Evolutionary conservation across 2,888 invertebrate genomes (phyloP).

Genomic region (Cheilosia impressa): DNA sequence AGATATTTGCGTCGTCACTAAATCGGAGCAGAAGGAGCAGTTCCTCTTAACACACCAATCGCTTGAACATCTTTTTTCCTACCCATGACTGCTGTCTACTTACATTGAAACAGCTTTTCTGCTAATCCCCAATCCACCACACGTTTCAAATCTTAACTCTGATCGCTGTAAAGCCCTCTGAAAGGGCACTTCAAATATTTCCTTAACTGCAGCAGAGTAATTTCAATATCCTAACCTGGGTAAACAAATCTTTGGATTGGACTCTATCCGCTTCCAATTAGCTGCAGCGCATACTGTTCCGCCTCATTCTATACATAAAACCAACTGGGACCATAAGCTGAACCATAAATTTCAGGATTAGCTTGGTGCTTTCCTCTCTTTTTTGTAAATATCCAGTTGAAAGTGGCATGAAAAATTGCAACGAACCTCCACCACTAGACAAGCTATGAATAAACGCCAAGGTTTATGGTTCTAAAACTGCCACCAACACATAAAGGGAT

Average conservation of each 20-base stretch:
- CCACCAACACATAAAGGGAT: background rate
- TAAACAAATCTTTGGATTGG: background rate
- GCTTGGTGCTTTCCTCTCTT: background rate
- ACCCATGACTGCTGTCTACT: too few relatives aligned
- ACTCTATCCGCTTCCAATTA: background rate
- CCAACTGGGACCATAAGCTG: slow-evolving; percentile 4
- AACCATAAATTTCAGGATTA: slow-evolving; percentile 23
- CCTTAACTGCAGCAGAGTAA: background rate
- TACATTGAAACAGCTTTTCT: too few relatives aligned
- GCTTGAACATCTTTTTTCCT: too few relatives aligned
- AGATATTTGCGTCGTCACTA: too few relatives aligned
- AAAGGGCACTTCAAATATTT: background rate
- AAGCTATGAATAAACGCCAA: background rate
- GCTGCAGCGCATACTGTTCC: background rate
- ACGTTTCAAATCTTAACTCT: too few relatives aligned
- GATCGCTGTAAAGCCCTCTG: too few relatives aligned
- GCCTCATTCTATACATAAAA: background rate
- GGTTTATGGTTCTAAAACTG: slow-evolving; percentile 2
- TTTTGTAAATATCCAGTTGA: background rate
- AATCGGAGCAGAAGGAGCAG: too few relatives aligned
- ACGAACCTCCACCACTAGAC: background rate
- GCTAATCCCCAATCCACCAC: too few relatives aligned
- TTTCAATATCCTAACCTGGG: background rate
- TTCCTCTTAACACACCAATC: too few relatives aligned
- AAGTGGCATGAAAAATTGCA: background rate